Base-by-base conservation (phyloP, 1,140 invertebrate genomes). In the Pogonomyrmex barbatus region DNA sequence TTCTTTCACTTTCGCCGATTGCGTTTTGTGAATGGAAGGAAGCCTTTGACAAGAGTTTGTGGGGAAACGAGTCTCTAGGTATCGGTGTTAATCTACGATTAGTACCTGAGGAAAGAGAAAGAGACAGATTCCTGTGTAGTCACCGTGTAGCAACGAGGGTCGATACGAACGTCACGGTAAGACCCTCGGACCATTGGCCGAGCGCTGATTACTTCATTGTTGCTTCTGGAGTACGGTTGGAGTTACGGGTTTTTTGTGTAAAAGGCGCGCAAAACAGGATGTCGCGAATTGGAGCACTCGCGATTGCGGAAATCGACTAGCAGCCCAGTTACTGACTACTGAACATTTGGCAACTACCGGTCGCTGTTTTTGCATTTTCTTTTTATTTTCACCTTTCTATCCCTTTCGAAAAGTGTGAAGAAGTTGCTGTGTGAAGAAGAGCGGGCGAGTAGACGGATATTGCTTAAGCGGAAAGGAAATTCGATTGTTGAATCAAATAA, bases 171-270 rank as follows among this genome's bases (percentile, higher is more conserved):
- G 67, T 82, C 54, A 73, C 10, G 30, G 30, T 10, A 42, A 60
- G 68, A 60, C 42, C 67, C 65, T 33, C 30, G 42, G 47, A 52
- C 8, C 14, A 39, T 10, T 14, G 30, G 33, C 12, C 54, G 65
- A 56, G 24, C 39, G 63, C 36, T 14, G 52, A 82, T 82, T 73
- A 60, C 67, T 30, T 73, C 79, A 82, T 82, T 82, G 79, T 82
- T 82, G 52, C 52, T 58, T 47, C 45, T 71, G 54, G 47, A 42
- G 24, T 56, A 47, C 9, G 60, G 39, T n/a, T 39, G 24, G 39
- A 73, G 79, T 60, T 67, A 60, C 50, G 78, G 78, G 63, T 78
- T 81, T 81, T 81, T 70, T 70, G 65, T 63, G 52, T 52, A 73
- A 71, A 68, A 79, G 33, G 45, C n/a, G 33, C 45, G 47, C 36